These are phyloP conservation scores for Eupeodes luniger DNA, from an alignment of 2,888 invertebrate species.

Conservation along the genomic window DNA sequence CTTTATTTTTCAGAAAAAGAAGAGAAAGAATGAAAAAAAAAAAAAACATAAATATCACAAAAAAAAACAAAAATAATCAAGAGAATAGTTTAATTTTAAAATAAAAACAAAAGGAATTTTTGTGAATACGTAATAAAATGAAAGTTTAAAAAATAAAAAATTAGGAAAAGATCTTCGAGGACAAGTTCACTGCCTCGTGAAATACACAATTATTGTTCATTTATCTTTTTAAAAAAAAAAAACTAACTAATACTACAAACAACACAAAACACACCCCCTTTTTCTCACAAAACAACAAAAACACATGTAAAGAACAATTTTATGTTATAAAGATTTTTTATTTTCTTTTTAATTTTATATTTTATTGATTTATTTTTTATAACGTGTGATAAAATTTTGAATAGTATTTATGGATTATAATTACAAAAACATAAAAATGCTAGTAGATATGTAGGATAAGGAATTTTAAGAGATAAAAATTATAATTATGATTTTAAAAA, in stretches of 20 bases:
- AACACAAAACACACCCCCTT: slow-evolving; percentile 10
- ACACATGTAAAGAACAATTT: slow-evolving; percentile 52
- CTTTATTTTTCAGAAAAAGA: slow-evolving; percentile 51
- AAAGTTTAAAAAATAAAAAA: slow-evolving; percentile 25
- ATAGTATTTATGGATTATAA: slow-evolving; percentile 69
- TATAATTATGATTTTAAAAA: slow-evolving; percentile 67
- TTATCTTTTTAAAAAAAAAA: background rate
- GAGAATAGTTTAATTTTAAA: slow-evolving; percentile 68
- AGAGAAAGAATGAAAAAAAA: slow-evolving; percentile 60
- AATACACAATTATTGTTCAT: slow-evolving; percentile 44
- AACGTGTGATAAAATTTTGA: slow-evolving; percentile 73
- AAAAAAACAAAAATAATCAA: slow-evolving; percentile 42
- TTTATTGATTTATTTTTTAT: slow-evolving; percentile 50
- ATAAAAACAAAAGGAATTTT: slow-evolving; percentile 33
- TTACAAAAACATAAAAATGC: slow-evolving; percentile 33
- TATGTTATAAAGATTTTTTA: slow-evolving; percentile 34
- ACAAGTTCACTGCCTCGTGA: slow-evolving; percentile 68
- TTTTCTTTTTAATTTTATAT: slow-evolving; percentile 26
- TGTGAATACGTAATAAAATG: slow-evolving; percentile 58
- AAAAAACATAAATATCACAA: slow-evolving; percentile 66
- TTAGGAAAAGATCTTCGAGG: slow-evolving; percentile 51
- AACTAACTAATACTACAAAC: slow-evolving; percentile 31
- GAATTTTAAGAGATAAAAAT: slow-evolving; percentile 28
- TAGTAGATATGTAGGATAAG: slow-evolving; percentile 57
- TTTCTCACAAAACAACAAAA: slow-evolving; percentile 25